Conservation (phyloP, 1,140 invertebrate species). For the Neelides sp. region DNA sequence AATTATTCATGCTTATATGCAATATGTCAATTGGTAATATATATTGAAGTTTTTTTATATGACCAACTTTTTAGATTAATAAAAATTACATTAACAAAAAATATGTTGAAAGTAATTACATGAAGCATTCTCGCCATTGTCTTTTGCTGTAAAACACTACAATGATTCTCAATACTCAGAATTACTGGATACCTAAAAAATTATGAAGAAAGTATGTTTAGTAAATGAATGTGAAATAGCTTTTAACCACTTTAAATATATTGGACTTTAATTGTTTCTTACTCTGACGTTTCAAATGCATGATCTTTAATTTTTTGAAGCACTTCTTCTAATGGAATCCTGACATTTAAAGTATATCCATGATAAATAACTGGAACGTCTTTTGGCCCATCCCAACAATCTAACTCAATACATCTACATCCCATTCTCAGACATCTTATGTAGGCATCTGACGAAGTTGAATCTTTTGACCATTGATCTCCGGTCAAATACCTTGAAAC, state of each 20-base stretch:
- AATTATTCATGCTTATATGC: no score
- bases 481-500: constrained; percentile 82
- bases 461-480: constrained; percentile 93
- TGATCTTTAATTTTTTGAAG: constrained; percentile 90
- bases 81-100: no score
- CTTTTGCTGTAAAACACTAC: constrained; percentile 82
- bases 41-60: no score
- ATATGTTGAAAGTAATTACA: no score
- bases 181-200: constrained; percentile 78
- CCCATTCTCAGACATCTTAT: constrained; percentile 78
- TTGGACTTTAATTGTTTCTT: constrained; percentile 31
- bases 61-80: no score
- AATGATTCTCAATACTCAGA: constrained; percentile 96
- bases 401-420: constrained; percentile 92
- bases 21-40: no score
- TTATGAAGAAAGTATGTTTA: constrained; percentile 9
- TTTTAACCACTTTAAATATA: not conserved
- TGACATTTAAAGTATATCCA: constrained; percentile 91
- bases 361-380: constrained; percentile 89
- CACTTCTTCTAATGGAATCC: constrained; percentile 91
- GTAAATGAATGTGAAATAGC: not conserved
- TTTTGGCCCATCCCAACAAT: constrained; percentile 96
- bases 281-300: constrained; percentile 85
- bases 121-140: constrained; percentile 85
- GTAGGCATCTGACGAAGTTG: constrained; percentile 92